Evolutionary conservation across 2,113 vertebrate species (phyloP).

Genomic region (Isichthys henryi): DNA sequence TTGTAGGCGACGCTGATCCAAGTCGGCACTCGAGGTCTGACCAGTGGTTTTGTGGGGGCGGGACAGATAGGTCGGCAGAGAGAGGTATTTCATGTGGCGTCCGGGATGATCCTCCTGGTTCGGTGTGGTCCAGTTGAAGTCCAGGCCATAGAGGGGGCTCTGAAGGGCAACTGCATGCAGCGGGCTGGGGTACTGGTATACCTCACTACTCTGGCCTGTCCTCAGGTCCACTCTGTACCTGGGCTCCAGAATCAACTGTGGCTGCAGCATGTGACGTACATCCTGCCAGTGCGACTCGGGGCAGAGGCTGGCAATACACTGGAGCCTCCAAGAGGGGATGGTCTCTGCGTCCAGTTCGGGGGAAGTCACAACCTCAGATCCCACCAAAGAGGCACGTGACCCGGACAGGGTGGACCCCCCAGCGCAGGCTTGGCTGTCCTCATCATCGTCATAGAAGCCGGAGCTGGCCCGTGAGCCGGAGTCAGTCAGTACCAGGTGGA

Average conservation of each 20-base stretch:
- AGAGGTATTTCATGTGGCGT: not conserved
- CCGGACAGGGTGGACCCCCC: constrained; percentile 14
- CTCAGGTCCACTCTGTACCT: constrained; percentile 41
- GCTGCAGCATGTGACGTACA: constrained; percentile 33
- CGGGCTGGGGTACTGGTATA: constrained; percentile 52
- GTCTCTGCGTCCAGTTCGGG: not conserved
- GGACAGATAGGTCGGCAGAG: not conserved
- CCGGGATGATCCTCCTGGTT: not conserved
- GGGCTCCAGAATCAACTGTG: constrained; percentile 30
- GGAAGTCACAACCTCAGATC: not conserved
- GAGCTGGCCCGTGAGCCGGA: constrained; percentile 31
- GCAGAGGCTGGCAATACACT: constrained; percentile 31
- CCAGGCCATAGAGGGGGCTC: constrained; percentile 43
- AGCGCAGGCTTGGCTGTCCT: not conserved
- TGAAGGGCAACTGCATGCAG: constrained; percentile 53
- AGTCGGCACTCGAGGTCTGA: not conserved
- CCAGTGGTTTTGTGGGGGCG: not conserved
- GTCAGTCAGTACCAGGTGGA: not conserved
- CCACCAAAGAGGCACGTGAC: constrained; percentile 18
- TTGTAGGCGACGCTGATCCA: constrained; percentile 18
- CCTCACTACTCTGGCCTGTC: constrained; percentile 32
- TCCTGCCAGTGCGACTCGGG: constrained; percentile 39
- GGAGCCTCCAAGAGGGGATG: constrained; percentile 27
- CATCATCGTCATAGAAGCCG: constrained; percentile 30
- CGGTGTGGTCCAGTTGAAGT: not conserved